Evolutionary conservation across 2,888 invertebrate genomes (phyloP).

Genomic region (Dorcus hopei): DNA sequence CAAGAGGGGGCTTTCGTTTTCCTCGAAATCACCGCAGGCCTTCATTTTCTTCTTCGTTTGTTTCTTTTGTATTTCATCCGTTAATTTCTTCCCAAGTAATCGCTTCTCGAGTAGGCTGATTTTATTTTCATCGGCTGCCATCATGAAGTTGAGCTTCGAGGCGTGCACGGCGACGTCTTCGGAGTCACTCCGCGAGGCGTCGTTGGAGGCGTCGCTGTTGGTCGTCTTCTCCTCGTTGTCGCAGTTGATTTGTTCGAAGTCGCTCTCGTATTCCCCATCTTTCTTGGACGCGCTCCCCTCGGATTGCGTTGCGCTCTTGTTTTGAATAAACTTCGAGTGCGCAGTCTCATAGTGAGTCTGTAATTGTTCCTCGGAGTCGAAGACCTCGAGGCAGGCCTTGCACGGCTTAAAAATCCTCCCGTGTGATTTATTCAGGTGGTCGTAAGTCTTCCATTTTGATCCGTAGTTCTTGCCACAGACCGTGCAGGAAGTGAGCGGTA

Average conservation of each 20-base stretch:
- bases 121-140: constrained; percentile 27
- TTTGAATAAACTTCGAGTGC: constrained; percentile 35
- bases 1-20: constrained; percentile 27
- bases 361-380: constrained; percentile 53
- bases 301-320: not conserved
- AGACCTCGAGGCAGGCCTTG: constrained; percentile 59
- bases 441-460: constrained; percentile 58
- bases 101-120: constrained; percentile 42
- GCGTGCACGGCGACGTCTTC: constrained; percentile 12
- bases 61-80: constrained; percentile 1
- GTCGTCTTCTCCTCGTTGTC: constrained; percentile 22
- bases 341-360: constrained; percentile 50
- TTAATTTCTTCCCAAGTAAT: constrained; percentile 31
- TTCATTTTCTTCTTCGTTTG: constrained; percentile 12
- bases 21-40: constrained; percentile 23
- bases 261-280: constrained; percentile 18
- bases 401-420: constrained; percentile 58
- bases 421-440: constrained; percentile 59
- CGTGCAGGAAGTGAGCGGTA: constrained; percentile 54
- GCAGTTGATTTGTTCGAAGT: constrained; percentile 20
- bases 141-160: constrained; percentile 4
- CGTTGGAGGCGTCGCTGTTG: constrained; percentile 17
- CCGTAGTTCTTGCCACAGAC: constrained; percentile 61
- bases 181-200: constrained; percentile 2
- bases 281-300: constrained; percentile 4